Base-by-base conservation (phyloP, 2,113 vertebrate genomes). In the Vulpes ferrilata region DNA sequence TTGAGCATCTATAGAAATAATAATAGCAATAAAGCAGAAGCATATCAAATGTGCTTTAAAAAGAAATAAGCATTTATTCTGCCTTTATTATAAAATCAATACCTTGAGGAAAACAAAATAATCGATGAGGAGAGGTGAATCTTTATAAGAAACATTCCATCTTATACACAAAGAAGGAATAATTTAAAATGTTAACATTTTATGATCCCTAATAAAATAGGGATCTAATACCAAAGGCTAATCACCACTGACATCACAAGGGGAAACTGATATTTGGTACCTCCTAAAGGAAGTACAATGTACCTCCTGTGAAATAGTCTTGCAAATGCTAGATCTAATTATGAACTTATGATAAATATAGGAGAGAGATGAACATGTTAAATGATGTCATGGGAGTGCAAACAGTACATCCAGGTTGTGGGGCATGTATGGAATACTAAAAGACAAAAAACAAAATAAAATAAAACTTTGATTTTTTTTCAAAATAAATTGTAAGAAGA, bases 131-230 rank as follows among this genome's bases (percentile, higher is more conserved):
- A 79, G 60, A 25, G 5, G 51, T 60, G 6, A 0, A 38, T 15
- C 11, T 59, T 92, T 95, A 84, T 65, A 65, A 89, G 20, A 51
- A 89, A 32, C 23, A 93, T 64, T 4, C 53, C 12, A 79, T 19
- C 4, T 73, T 38, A 73, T 59, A 35, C 2, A 64, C 88, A 7
- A 83, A 88, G 83, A 90, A 62, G 7, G 3, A 64, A 57, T 83
- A 89, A 35, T 32, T 93, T 65, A 79, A 96, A 79, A 71, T 78
- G 22, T n/a, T 60, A 88, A 88, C 25, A 78, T 62, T 84, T 82
- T 84, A 22, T 62, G 55, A 86, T 30, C 5, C 7, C 48, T 86
- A 73, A 48, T 73, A 11, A 93, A 74, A 87, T 17, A 48, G 19
- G 22, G n/a, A 59, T 86, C 2, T 57, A 80, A 57, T 23, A 71